Evolutionary conservation across 2,797 vertebrate genomes (phyloP).

Genomic region (Rhynchonycteris naso): DNA sequence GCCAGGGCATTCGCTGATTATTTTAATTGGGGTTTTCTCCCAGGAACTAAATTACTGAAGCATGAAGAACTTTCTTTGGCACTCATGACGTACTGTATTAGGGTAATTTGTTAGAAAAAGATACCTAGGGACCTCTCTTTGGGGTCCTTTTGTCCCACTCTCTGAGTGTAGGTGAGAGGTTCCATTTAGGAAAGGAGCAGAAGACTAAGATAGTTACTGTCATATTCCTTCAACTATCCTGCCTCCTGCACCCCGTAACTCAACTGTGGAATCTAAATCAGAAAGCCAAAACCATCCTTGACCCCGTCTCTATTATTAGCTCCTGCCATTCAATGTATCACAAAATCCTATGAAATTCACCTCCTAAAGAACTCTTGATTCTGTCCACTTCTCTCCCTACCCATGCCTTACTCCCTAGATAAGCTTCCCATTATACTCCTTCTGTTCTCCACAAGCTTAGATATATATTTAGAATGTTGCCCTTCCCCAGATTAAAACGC

Average conservation of each 20-base stretch:
- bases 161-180: background rate
- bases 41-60: background rate
- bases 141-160: background rate
- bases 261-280: background rate
- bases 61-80: background rate
- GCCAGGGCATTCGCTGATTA: background rate
- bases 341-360: background rate
- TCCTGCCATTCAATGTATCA: background rate
- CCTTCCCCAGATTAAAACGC: background rate
- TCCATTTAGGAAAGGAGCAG: background rate
- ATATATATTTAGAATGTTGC: background rate
- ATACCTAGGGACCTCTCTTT: background rate
- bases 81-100: background rate
- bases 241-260: background rate
- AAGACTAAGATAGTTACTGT: background rate
- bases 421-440: background rate
- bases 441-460: background rate
- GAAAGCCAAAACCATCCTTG: background rate
- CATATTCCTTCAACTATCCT: background rate
- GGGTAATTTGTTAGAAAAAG: background rate
- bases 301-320: background rate
- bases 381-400: background rate
- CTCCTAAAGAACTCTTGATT: background rate
- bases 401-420: background rate
- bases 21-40: background rate